phyloP scores from a whole-genome alignment of 2,113 vertebrate genomes.

The Mustelus asterias region DNA sequence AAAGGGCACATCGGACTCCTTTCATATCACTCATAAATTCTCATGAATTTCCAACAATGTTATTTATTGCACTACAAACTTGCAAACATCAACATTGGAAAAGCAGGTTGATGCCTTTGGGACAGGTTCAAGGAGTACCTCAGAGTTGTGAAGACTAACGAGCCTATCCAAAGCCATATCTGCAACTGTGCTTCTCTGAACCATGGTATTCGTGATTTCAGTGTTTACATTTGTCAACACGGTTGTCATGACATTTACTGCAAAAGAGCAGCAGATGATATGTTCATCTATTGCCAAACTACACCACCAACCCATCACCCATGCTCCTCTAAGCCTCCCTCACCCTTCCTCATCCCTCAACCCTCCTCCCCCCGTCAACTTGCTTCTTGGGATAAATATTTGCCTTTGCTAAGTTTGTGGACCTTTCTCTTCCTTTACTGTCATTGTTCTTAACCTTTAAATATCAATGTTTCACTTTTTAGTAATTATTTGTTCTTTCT shows the following conservation, averaged over 20 bases:
- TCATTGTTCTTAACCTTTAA: neutral
- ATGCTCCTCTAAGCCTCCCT: neutral
- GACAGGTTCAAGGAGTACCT: constrained; percentile 1
- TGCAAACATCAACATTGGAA: neutral
- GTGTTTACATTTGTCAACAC: neutral
- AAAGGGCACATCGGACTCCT: neutral
- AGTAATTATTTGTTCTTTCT: too few species aligned
- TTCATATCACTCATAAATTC: constrained; percentile 26
- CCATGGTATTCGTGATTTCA: neutral
- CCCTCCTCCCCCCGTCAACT: neutral
- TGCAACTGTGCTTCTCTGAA: neutral
- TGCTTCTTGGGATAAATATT: neutral
- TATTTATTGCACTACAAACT: constrained; percentile 8
- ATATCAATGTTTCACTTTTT: neutral
- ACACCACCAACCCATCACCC: neutral
- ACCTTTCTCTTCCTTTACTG: neutral
- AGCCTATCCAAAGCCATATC: neutral
- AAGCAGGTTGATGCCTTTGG: constrained; percentile 7
- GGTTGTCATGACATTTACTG: constrained; percentile 11
- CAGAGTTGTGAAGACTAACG: neutral
- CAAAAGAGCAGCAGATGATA: neutral
- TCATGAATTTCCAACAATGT: constrained; percentile 28
- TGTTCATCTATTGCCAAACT: neutral
- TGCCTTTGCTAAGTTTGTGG: neutral
- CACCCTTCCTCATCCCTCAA: neutral